These are phyloP conservation scores for Pandemis corylana DNA, from an alignment of 2,888 invertebrate species.

Conservation along the genomic window DNA sequence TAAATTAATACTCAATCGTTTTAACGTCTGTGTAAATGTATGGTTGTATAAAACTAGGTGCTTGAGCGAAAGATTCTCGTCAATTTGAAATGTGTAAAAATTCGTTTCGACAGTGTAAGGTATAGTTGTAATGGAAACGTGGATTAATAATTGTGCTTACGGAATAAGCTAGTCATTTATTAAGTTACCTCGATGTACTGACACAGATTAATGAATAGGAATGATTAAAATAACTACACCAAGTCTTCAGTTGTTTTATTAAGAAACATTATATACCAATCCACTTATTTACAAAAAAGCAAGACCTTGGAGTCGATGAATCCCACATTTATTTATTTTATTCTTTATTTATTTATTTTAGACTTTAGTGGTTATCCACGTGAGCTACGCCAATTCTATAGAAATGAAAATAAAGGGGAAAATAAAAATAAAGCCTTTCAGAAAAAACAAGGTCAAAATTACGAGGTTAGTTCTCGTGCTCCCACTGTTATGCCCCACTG, in stretches of 20 bases:
- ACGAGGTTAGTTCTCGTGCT: too few relatives aligned
- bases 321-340: too few relatives aligned
- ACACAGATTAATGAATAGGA: conserved; percentile 72
- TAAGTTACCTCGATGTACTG: conserved; percentile 80
- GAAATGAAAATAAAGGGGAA: too few relatives aligned
- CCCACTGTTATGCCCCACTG: too few relatives aligned
- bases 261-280: too few relatives aligned
- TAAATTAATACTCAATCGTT: conserved; percentile 12
- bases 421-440: too few relatives aligned
- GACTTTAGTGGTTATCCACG: too few relatives aligned
- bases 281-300: too few relatives aligned
- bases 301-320: too few relatives aligned
- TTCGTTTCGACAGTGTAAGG: conserved; percentile 62
- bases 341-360: too few relatives aligned
- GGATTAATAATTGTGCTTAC: conserved; percentile 73
- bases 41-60: conserved; percentile 82
- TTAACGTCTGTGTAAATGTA: conserved; percentile 58
- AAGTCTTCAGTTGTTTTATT: conserved; percentile 46
- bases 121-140: conserved; percentile 59
- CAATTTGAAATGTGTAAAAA: conserved; percentile 78
- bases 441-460: too few relatives aligned
- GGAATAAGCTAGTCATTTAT: conserved; percentile 71
- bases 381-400: too few relatives aligned
- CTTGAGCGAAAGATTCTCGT: conserved; percentile 79
- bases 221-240: conserved; percentile 66